Conservation (phyloP, 2,797 vertebrate species). For the Coilia nasus region DNA sequence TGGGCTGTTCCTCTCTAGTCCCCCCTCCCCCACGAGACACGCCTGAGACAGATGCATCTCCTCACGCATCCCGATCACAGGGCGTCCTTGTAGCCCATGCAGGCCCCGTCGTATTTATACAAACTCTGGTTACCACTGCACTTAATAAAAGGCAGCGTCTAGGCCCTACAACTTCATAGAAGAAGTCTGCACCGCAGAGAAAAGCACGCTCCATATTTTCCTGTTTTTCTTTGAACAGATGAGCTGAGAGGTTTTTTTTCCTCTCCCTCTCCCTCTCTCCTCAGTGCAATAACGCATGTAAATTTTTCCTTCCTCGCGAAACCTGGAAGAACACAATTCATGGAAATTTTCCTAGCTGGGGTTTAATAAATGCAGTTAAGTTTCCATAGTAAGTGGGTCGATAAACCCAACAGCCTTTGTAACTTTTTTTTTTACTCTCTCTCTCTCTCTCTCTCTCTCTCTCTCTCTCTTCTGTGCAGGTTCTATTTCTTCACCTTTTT, state of each 20-base stretch:
- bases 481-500: background rate
- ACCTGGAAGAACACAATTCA: conserved; percentile 55
- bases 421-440: conserved; percentile 44
- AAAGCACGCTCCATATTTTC: conserved; percentile 53
- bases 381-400: conserved; percentile 69
- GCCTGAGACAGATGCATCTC: conserved; percentile 54
- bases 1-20: background rate
- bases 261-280: background rate
- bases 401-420: conserved; percentile 55
- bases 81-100: conserved; percentile 56
- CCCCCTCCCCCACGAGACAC: no score
- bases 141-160: conserved; percentile 76
- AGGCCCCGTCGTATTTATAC: conserved; percentile 57
- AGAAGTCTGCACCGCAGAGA: conserved; percentile 56
- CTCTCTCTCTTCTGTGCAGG: background rate
- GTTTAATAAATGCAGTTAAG: conserved; percentile 60
- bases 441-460: background rate
- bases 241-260: conserved; percentile 68
- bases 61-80: conserved; percentile 61
- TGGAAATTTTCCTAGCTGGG: conserved; percentile 44
- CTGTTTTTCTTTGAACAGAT: conserved; percentile 57
- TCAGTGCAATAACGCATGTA: conserved; percentile 46
- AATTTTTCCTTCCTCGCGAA: conserved; percentile 61
- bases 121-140: conserved; percentile 72
- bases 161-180: conserved; percentile 62